phyloP scores from a whole-genome alignment of 2,113 vertebrate species.

The Chaetura pelagica region DNA sequence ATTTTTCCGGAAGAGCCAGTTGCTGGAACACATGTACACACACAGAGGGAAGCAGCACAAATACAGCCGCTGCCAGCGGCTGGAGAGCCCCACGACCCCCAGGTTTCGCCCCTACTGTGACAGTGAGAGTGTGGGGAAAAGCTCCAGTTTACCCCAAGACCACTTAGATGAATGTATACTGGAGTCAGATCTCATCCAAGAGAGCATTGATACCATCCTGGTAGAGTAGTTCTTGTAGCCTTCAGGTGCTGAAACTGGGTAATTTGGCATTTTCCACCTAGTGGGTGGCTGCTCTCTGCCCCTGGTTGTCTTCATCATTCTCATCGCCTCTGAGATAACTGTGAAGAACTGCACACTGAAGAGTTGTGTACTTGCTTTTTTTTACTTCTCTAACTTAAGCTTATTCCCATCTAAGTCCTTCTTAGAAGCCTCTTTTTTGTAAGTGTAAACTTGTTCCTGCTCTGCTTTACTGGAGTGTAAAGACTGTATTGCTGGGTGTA shows the following conservation, averaged over 20 bases:
- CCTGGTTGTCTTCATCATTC: not conserved
- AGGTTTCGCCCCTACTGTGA: conserved; percentile 82
- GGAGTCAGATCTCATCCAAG: conserved; percentile 89
- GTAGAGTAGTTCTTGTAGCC: conserved; percentile 78
- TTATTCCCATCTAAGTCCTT: not conserved
- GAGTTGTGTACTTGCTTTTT: not conserved
- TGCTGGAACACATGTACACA: conserved; percentile 94
- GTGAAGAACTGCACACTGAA: conserved; percentile 17
- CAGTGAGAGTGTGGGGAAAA: conserved; percentile 70
- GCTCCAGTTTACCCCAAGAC: conserved; percentile 80
- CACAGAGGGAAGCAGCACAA: conserved; percentile 89
- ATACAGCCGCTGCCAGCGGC: conserved; percentile 83
- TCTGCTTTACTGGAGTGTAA: not conserved
- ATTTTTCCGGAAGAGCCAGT: conserved; percentile 89
- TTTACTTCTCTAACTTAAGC: conserved; percentile 29
- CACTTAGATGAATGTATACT: conserved; percentile 87
- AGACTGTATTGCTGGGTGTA: not conserved
- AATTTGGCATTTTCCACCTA: not conserved
- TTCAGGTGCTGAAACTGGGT: not conserved
- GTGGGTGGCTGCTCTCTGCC: not conserved
- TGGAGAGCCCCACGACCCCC: conserved; percentile 81
- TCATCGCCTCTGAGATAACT: not conserved
- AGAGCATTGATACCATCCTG: conserved; percentile 84
- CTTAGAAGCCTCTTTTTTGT: not conserved
- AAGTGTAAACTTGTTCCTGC: not conserved